Percentiles rank a stretch among this genome's conserved stretches.
These are phyloP conservation scores for Metalampra italica DNA, from an alignment of 2,888 invertebrate species.

Conservation along the genomic window DNA sequence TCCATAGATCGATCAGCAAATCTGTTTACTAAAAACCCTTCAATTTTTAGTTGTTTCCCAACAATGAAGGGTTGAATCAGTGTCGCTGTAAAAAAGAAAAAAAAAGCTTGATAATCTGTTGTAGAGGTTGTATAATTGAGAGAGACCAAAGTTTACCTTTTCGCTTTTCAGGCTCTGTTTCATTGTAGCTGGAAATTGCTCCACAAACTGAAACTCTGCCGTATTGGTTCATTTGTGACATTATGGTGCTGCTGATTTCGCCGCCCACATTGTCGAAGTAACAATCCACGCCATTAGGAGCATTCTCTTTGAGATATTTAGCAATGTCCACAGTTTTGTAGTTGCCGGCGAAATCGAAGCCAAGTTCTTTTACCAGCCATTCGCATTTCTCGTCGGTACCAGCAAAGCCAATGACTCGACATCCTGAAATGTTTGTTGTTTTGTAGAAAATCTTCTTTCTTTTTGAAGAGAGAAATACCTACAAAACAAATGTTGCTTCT, in stretches of 20 bases:
- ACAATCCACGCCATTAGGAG: slow-evolving; percentile 85
- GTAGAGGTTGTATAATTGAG: too few relatives aligned
- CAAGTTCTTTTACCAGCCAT: slow-evolving; percentile 81
- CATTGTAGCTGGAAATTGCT: slow-evolving; percentile 81
- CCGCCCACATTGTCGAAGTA: slow-evolving; percentile 90
- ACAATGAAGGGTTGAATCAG: slow-evolving; percentile 75
- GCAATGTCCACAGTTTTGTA: slow-evolving; percentile 81
- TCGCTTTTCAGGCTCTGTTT: slow-evolving; percentile 59
- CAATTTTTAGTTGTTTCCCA: slow-evolving; percentile 78
- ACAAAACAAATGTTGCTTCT: too few relatives aligned
- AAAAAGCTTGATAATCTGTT: too few relatives aligned
- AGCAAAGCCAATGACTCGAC: slow-evolving; percentile 84
- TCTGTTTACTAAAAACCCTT: slow-evolving; percentile 78
- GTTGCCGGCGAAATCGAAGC: slow-evolving; percentile 84
- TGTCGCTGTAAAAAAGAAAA: slow-evolving; percentile 37
- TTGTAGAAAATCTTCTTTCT: too few relatives aligned
- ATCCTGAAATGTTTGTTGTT: slow-evolving; percentile 51
- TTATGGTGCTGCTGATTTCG: slow-evolving; percentile 77
- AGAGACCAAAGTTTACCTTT: slow-evolving; percentile 42
- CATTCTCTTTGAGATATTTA: slow-evolving; percentile 76
- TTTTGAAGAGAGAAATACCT: not conserved
- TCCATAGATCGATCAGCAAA: slow-evolving; percentile 78
- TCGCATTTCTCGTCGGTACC: slow-evolving; percentile 84
- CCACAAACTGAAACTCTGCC: slow-evolving; percentile 83
- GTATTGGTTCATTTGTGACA: slow-evolving; percentile 79